Base-by-base conservation (phyloP, 2,113 vertebrate species). In the Mormoops blainvillei region DNA sequence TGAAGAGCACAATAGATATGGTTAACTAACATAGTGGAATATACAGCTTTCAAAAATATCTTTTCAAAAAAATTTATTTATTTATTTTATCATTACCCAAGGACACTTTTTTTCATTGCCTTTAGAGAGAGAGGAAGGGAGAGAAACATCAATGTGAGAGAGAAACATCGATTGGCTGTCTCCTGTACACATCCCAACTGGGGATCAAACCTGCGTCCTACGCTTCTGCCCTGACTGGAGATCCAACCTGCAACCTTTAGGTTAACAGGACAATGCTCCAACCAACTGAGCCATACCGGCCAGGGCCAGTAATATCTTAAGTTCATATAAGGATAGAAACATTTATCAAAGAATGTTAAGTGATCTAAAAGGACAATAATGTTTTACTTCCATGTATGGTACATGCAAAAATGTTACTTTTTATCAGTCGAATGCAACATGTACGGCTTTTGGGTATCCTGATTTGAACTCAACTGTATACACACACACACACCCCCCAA, bases 11-110 rank as follows among this genome's bases (percentile, higher is more conserved):
- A 87, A 65, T 24, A 89, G 56, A 50, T 36, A 45, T 43, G 31
- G 52, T 65, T 73, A 80, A 50, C 8, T 70, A 88, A 28, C 38
- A 58, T 7, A 78, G 9, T 93, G 48, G 12, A 91, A 77, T 48
- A 90, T 80, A 12, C 4, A 96, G 33, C 56, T 52, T 96, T 97
- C 48, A 38, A 96, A 95, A 89, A 50, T 91, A 87, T 10, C n/a
- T 45, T 94, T 15, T 63, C 31, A 63, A 63, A 63, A 63, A 5
- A 31, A 31, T 13, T 63, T 61, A 24, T 24, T 8, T 56, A 56
- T 58, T 10, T 61, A 61, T 61, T 61, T 31, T 63, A 63, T 61
- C 28, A 26, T 63, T 31, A 63, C 28, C 28, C 26, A 28, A 63
- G 61, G 61, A 63, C 28, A 26, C 5, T 63, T 14, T 63, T 63